These are phyloP conservation scores for Cheilosia grossa DNA, from an alignment of 2,888 invertebrate genomes.

Conservation along the genomic window DNA sequence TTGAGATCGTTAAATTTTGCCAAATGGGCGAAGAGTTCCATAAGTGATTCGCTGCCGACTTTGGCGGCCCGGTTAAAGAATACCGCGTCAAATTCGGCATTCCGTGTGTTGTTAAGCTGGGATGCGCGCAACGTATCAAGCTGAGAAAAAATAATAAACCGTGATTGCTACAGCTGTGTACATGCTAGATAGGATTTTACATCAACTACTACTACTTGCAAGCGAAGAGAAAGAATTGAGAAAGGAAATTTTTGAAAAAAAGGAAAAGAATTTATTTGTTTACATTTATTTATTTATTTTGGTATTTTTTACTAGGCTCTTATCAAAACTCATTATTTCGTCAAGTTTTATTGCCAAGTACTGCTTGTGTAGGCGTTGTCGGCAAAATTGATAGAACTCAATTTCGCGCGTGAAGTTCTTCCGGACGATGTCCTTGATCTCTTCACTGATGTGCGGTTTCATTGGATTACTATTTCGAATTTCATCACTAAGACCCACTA, in stretches of 20 bases:
- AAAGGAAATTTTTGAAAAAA: conserved; percentile 1
- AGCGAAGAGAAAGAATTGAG: conserved; percentile 12
- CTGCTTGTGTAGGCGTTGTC: conserved; percentile 91
- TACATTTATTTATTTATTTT: conserved; percentile 27
- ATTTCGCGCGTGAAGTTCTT: conserved; percentile 94
- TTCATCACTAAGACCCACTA: conserved; percentile 81
- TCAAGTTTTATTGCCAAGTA: conserved; percentile 86
- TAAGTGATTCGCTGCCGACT: conserved; percentile 92
- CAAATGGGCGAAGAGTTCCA: conserved; percentile 89
- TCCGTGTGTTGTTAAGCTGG: conserved; percentile 90
- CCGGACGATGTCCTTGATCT: conserved; percentile 91
- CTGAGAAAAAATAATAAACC: conserved; percentile 59
- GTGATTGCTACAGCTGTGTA: not conserved
- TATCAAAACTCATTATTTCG: conserved; percentile 73
- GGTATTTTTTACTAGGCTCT: conserved; percentile 35
- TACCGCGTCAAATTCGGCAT: conserved; percentile 88
- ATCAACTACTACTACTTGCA: conserved; percentile 13
- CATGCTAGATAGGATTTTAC: not conserved
- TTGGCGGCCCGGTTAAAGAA: conserved; percentile 83
- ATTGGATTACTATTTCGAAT: conserved; percentile 92
- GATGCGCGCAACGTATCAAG: conserved; percentile 86
- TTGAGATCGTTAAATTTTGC: conserved; percentile 84
- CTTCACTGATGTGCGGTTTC: conserved; percentile 92
- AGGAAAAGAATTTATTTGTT: not conserved
- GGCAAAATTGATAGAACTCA: conserved; percentile 96